Conservation (phyloP, 1,140 invertebrate species). For the Solen grandis region DNA sequence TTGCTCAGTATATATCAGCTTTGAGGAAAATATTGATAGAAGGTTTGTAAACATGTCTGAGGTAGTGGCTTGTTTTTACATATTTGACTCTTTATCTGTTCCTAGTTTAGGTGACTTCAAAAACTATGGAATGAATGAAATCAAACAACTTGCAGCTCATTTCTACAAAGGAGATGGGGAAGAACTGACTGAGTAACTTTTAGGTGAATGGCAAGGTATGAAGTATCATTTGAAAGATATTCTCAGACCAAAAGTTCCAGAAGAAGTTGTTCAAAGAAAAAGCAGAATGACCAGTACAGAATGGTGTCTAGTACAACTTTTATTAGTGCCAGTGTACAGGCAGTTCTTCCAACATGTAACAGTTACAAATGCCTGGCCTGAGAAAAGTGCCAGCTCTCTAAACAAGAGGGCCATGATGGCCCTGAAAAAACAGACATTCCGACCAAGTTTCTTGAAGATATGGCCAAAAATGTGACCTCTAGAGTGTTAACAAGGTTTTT, state of each 20-base stretch:
- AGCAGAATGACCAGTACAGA: background rate
- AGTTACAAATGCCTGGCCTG: background rate
- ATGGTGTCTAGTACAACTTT: background rate
- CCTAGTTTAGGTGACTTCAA: background rate
- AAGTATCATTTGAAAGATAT: background rate
- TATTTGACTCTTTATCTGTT: slow-evolving; percentile 3
- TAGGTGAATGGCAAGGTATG: background rate
- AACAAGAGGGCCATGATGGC: too few relatives aligned
- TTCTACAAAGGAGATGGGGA: background rate
- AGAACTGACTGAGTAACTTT: background rate
- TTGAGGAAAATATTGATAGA: too few relatives aligned
- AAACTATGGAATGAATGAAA: too few relatives aligned
- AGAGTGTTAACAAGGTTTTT: too few relatives aligned
- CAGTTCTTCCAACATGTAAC: background rate
- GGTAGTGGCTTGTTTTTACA: background rate
- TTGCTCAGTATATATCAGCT: background rate
- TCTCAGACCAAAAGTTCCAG: background rate
- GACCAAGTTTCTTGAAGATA: too few relatives aligned
- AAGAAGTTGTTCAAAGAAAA: background rate
- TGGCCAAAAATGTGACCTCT: too few relatives aligned
- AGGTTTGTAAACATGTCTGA: too few relatives aligned
- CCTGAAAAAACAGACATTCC: too few relatives aligned
- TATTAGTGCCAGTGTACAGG: background rate
- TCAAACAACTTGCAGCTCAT: background rate
- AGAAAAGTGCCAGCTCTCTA: background rate